phyloP scores from a whole-genome alignment of 2,888 invertebrate species.

The Dyspetes luteomarginatus region DNA sequence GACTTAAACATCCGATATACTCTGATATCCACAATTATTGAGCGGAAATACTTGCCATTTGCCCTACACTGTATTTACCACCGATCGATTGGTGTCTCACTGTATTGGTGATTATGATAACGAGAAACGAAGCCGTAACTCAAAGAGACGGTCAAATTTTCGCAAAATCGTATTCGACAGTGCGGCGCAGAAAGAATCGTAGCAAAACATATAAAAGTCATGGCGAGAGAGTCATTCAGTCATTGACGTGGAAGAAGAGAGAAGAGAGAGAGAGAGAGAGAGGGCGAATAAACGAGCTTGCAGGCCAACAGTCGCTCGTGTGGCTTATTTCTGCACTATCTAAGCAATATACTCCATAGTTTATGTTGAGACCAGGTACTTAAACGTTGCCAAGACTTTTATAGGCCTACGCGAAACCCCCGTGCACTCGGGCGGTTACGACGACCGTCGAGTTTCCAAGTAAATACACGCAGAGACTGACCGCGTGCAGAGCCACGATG shows the following conservation, averaged over 20 bases:
- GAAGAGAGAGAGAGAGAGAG: constrained; percentile 22
- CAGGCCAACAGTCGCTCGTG: constrained; percentile 64
- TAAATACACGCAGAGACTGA: constrained; percentile 57
- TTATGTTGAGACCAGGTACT: constrained; percentile 78
- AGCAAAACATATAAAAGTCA: constrained; percentile 37
- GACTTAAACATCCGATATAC: no score
- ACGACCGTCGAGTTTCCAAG: constrained; percentile 66
- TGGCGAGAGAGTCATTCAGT: constrained; percentile 53
- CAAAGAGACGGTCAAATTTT: not conserved
- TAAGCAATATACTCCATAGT: constrained; percentile 79
- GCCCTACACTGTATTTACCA: not conserved
- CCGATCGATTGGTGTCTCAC: not conserved
- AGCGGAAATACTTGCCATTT: not conserved
- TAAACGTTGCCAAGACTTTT: constrained; percentile 80
- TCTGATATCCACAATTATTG: no score
- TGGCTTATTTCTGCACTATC: constrained; percentile 77
- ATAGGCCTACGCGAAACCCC: constrained; percentile 76
- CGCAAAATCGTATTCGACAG: constrained; percentile 34
- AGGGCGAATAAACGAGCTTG: constrained; percentile 71
- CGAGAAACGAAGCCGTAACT: not conserved
- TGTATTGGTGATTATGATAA: not conserved
- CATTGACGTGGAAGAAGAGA: constrained; percentile 49
- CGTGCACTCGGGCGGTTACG: constrained; percentile 74
- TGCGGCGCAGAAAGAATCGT: not conserved
- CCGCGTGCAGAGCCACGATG: constrained; percentile 32